A percentile compares a stretch with the other conserved stretches of the same genome.
Conservation (phyloP, 2,888 invertebrate species). For the Rosalia funebris region DNA sequence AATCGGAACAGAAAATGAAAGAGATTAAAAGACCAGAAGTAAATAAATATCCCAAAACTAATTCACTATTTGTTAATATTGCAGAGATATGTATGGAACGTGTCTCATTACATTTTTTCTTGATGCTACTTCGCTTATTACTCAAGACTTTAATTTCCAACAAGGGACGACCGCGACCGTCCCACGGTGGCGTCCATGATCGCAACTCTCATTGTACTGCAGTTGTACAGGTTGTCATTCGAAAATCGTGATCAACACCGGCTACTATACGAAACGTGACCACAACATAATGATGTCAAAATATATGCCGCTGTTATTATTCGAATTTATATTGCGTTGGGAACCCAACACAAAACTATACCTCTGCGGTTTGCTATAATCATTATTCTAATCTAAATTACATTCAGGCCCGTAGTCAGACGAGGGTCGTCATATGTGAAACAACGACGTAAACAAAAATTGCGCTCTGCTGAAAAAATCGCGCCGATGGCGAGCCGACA, state of each 20-base stretch:
- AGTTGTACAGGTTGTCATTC: conserved; percentile 53
- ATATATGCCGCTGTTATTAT: conserved; percentile 57
- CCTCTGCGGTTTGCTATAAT: conserved; percentile 56
- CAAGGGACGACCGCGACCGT: neutral
- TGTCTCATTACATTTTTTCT: too few relatives aligned
- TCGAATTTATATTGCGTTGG: conserved; percentile 52
- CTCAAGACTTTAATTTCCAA: too few relatives aligned
- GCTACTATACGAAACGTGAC: conserved; percentile 64
- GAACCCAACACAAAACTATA: conserved; percentile 46
- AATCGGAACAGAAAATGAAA: too few relatives aligned
- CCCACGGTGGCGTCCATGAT: conserved; percentile 23
- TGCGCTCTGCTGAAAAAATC: neutral
- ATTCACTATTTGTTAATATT: too few relatives aligned
- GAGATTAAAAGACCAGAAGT: too few relatives aligned
- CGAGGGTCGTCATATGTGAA: neutral
- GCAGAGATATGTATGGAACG: too few relatives aligned
- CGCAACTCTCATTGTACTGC: conserved; percentile 27
- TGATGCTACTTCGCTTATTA: too few relatives aligned
- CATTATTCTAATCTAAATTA: conserved; percentile 45
- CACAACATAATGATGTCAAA: conserved; percentile 62
- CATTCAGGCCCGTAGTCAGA: conserved; percentile 33
- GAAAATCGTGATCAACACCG: conserved; percentile 61
- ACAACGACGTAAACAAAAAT: neutral
- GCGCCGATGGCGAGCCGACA: neutral
- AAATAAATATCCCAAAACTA: too few relatives aligned